Base-by-base conservation (phyloP, 2,113 vertebrate genomes). In the Climacteris rufus region DNA sequence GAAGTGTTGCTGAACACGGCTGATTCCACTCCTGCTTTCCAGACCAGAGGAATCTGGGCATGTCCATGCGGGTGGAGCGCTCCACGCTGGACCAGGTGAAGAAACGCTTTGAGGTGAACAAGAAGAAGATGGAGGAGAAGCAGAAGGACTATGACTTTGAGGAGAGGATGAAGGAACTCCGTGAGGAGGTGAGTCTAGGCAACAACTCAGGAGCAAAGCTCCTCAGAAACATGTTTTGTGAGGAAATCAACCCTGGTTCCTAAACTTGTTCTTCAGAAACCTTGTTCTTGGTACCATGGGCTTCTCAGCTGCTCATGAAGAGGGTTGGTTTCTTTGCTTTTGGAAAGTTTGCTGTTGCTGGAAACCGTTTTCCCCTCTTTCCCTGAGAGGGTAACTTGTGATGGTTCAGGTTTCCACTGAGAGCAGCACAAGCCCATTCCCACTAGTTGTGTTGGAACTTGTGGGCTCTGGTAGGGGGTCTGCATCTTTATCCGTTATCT, bases 111-210 rank as follows among this genome's bases (percentile, higher is more conserved):
- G 99, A 99, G 93, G 98, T 98, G 68, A 99, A 99, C 96, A 99
- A 99, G 97, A 99, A 99, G 96, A 99, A 99, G 91, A 97, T 99
- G 98, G 99, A 99, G 97, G 99, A 99, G 97, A 99, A 99, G 69
- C 99, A 99, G 97, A 99, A 99, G 89, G 99, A 99, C 95, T 99
- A 99, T 77, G 99, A 99, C 97, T 99, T 99, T 83, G 99, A 99
- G 94, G 99, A 99, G 97, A 98, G 99, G 70, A 99, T 99, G 99
- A 99, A 99, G 96, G 99, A 99, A 69, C 98, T 99, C 49, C 96
- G 99, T 16, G 99, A 99, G 95, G 99, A 99, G 98, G 99, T 99
- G 91, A 98, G 98, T 54, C n/a, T 76, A 37, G 47, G 42, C 44
- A 35, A 3, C 0, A 2, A 2, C 39, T 70, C 49, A 47, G 2